phyloP scores from a whole-genome alignment of 2,113 vertebrate species.

The Carettochelys insculpta region DNA sequence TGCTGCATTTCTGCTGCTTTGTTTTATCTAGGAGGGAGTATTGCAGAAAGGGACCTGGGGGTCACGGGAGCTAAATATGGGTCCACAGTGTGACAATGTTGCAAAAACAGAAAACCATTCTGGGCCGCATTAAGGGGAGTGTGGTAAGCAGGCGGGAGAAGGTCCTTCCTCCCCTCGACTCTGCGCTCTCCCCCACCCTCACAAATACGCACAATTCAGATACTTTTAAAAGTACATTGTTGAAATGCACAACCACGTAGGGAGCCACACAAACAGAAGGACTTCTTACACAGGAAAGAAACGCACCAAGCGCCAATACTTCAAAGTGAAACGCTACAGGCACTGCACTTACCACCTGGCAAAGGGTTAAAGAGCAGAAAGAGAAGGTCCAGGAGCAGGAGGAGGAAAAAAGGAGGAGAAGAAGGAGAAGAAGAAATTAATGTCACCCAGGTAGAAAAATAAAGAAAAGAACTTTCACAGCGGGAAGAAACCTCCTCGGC shows the following conservation, averaged over 20 bases:
- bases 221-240: constrained; percentile 27
- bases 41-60: too few species aligned
- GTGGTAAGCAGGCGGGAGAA: too few species aligned
- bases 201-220: background rate
- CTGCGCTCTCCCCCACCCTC: too few species aligned
- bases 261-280: constrained; percentile 36
- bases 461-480: constrained; percentile 52
- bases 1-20: too few species aligned
- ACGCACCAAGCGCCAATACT: constrained; percentile 31
- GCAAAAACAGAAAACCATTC: too few species aligned
- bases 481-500: background rate
- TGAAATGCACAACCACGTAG: background rate
- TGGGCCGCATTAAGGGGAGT: too few species aligned
- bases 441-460: constrained; percentile 49
- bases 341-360: constrained; percentile 84
- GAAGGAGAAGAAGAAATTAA: constrained; percentile 71
- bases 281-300: constrained; percentile 24
- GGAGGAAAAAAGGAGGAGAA: constrained; percentile 66
- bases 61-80: too few species aligned
- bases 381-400: constrained; percentile 76
- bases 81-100: too few species aligned
- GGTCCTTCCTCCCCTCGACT: too few species aligned
- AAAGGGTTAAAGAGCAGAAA: constrained; percentile 75
- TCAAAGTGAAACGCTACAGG: constrained; percentile 51
- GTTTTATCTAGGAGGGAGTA: too few species aligned